Base-by-base conservation (phyloP, 2,113 vertebrate genomes). In the Petroica traversi region DNA sequence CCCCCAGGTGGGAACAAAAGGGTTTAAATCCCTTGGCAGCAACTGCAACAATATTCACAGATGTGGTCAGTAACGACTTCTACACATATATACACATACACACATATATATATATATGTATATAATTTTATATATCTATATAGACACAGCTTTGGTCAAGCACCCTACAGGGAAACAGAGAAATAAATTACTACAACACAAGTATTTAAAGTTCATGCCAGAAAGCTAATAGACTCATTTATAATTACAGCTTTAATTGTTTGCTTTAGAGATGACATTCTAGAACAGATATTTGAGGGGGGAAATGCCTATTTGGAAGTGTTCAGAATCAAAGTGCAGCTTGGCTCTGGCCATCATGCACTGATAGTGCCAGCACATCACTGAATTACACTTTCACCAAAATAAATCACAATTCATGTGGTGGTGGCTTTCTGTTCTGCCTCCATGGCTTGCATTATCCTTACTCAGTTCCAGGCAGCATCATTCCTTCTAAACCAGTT, bases 11-110 rank as follows among this genome's bases (percentile, higher is more conserved):
- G 33, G 34, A 62, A 85, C 73, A 88, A 78, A 80, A 85, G 84
- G 61, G 71, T 82, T 93, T 61, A 28, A 95, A 89, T 77, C 68
- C 69, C 51, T n/a, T 69, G 73, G 92, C 92, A 96, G 95, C 69
- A 96, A 72, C 84, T 62, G 85, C 87, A 73, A 57, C 19, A 34
- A 19, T 25, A 74, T 10, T 5, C 88, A 88, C 66, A 93, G 59
- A 73, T 4, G 41, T 4, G 3, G 20, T n/a, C 40, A 58, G 17
- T 13, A 87, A 51, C 64, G 3, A 95, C 75, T 68, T 74, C 41
- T 72, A 78, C 77, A n/a, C 7, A 22, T 45, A 26, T 8, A 20
- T 20, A 25, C 9, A 28, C 23, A 6, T 14, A 14, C 14, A 40
- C 10, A 40, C 14, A 40, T 40, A n/a, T 9, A 22, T 41, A 26